Evolutionary conservation across 2,797 vertebrate genomes (phyloP).

Genomic region (Onychomys arenicola): DNA sequence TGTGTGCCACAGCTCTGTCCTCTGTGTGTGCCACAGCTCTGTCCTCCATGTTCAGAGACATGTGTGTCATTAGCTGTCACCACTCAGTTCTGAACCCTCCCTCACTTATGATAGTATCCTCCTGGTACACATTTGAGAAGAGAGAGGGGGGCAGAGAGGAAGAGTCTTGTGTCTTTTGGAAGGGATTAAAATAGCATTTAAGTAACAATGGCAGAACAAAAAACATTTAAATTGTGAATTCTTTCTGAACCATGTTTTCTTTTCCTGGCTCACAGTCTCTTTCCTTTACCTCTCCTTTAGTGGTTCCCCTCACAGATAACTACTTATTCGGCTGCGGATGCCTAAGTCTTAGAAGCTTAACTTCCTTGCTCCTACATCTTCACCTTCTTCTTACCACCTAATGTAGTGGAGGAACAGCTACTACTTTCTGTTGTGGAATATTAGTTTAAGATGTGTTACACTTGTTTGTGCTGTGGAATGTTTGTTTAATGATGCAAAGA

Average conservation of each 20-base stretch:
- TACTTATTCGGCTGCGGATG: neutral
- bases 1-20: neutral
- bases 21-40: neutral
- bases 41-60: neutral
- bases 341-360: neutral
- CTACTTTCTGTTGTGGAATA: no score
- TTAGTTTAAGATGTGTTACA: no score
- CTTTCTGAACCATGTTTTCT: neutral
- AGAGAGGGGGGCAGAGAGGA: no score
- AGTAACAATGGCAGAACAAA: neutral
- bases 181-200: neutral
- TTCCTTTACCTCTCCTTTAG: neutral
- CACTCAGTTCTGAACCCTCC: neutral
- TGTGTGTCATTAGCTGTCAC: neutral
- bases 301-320: neutral
- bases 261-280: neutral
- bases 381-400: neutral
- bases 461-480: no score
- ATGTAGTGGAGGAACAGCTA: neutral
- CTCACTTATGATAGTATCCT: neutral
- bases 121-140: neutral
- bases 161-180: neutral
- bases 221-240: neutral
- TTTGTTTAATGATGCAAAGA: no score
- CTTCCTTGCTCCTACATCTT: neutral